Evolutionary conservation across 2,113 vertebrate species (phyloP).

Genomic region (Ammodytes marinus): DNA sequence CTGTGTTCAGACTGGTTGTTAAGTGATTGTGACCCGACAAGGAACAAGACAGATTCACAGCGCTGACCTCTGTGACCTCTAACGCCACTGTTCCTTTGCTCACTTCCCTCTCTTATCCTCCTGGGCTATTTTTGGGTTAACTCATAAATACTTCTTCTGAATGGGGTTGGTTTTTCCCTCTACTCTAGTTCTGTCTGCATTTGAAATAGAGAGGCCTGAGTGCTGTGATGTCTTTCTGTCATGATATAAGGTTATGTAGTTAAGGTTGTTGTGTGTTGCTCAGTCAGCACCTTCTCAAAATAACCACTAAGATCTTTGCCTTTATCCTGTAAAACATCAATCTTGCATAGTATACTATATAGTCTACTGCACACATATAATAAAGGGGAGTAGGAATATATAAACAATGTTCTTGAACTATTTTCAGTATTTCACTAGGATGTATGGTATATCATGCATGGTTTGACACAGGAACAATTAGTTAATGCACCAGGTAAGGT

Average conservation of each 20-base stretch:
- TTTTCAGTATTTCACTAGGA: neutral
- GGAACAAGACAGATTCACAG: constrained; percentile 56
- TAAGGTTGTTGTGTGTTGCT: neutral
- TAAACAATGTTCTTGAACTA: neutral
- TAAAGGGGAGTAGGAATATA: neutral
- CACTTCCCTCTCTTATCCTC: neutral
- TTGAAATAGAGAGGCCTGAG: neutral
- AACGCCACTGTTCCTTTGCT: constrained; percentile 5
- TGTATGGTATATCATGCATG: too few relatives aligned
- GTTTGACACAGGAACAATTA: too few relatives aligned
- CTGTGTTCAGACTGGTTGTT: constrained; percentile 54
- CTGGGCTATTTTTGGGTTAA: neutral
- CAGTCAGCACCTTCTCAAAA: neutral
- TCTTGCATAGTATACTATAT: neutral
- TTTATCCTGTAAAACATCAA: neutral
- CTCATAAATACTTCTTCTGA: constrained; percentile 11
- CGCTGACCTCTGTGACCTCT: constrained; percentile 53
- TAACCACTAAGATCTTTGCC: neutral
- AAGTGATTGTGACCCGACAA: constrained; percentile 37
- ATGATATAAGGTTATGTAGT: neutral
- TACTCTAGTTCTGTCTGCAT: neutral
- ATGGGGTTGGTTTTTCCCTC: neutral
- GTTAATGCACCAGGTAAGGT: too few relatives aligned
- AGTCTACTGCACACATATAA: neutral
- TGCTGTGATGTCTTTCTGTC: neutral